Percentiles rank a stretch among this genome's conserved stretches.
These are phyloP conservation scores for Epinephelus moara DNA, from an alignment of 2,113 vertebrate genomes.

Conservation along the genomic window DNA sequence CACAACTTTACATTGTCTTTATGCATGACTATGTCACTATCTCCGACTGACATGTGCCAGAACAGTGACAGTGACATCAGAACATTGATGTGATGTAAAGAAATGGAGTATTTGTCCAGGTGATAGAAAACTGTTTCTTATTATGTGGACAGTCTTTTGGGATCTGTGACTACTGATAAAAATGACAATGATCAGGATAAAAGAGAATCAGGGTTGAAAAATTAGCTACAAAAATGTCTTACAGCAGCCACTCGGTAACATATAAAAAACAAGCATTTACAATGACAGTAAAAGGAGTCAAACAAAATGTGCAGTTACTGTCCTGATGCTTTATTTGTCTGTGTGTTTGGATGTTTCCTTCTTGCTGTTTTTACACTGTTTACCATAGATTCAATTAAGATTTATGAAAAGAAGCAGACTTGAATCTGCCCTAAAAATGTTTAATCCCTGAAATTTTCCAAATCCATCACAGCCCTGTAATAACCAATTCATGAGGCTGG, in stretches of 20 bases:
- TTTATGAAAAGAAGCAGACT: not conserved
- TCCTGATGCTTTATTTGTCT: not conserved
- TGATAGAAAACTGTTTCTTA: not conserved
- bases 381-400: not conserved
- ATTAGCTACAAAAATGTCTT: not conserved
- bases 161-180: not conserved
- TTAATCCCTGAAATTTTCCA: not conserved
- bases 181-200: not conserved
- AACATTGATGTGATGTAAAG: not conserved
- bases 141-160: not conserved
- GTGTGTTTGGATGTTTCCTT: not conserved
- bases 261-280: not conserved
- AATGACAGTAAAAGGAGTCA: not conserved
- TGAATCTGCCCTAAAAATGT: conserved; percentile 1
- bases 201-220: not conserved
- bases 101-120: not conserved
- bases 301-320: not conserved
- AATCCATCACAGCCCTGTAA: conserved; percentile 9
- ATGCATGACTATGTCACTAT: too few relatives aligned
- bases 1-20: too few relatives aligned
- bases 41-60: not conserved
- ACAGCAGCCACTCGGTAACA: too few relatives aligned
- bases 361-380: not conserved
- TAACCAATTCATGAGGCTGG: conserved; percentile 14
- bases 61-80: not conserved